Base-by-base conservation (phyloP, 2,888 invertebrate species). In the Synanthedon andrenaeformis region DNA sequence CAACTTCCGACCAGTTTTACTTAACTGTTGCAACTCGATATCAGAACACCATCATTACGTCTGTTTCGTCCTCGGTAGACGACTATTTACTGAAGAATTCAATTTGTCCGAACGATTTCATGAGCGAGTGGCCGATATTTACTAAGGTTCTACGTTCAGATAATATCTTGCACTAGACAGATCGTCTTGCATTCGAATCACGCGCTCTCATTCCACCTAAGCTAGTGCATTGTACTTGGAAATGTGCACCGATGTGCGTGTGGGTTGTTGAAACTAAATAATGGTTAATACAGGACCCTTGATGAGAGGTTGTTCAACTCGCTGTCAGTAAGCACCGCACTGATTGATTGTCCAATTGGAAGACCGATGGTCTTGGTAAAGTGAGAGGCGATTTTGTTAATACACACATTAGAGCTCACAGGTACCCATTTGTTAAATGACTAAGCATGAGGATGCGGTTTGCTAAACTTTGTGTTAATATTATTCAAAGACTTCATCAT, bases 211-310 rank as follows among this genome's bases (percentile, higher is more conserved):
- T 82, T 83, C 79, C 77, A 72, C 70, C 78, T 74, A 76, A 35
- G 69, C 76, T 80, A 82, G 82, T 79, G 82, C 82, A 83, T 77
- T 74, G 78, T 75, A 75, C 81, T 78, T 79, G 76, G 77, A 73
- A 74, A 74, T 81, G 79, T 80, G 80, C 79, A 76, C 74, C 70
- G 66, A 69, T 73, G 67, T 71, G 76, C 74, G 69, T 74, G 82
- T 75, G 74, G 74, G 69, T 74, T 68, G 74, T 66, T 65, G 56
- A 77, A 72, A 75, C 76, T 66, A 75, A 74, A 75, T 78, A 79
- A 76, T 76, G 70, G 72, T 60, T 54, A 56, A 63, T 69, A 64
- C 62, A 63, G 59, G 76, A 73, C 84, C 82, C 84, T 82, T 81
- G 74, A 68, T 72, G 63, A 58, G 72, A 72, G 82, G 77, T 85